Conservation (phyloP, 2,888 invertebrate genomes). For the Rhamphomyia laevipes region DNA sequence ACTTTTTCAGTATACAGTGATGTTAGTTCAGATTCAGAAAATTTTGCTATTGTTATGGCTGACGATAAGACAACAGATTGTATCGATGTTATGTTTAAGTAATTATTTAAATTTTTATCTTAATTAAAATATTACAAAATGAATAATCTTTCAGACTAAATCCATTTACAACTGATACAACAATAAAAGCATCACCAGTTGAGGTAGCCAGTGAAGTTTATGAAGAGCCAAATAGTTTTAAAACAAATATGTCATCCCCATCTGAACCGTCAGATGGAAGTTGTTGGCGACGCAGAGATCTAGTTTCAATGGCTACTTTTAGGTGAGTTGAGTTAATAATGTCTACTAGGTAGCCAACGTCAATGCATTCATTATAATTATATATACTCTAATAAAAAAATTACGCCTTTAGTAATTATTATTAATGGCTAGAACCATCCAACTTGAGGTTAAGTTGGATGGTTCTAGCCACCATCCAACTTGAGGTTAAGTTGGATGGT, state of each 20-base stretch:
- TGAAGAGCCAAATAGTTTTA: conserved; percentile 47
- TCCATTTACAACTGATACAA: conserved; percentile 41
- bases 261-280: conserved; percentile 74
- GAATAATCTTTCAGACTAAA: conserved; percentile 25
- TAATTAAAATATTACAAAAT: not conserved
- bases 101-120: not conserved
- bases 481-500: too few relatives aligned
- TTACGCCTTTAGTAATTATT: too few relatives aligned
- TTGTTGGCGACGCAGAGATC: conserved; percentile 64
- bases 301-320: conserved; percentile 47
- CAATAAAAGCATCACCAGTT: conserved; percentile 40
- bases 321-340: too few relatives aligned
- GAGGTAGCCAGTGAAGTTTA: conserved; percentile 79
- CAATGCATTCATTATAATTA: too few relatives aligned
- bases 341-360: too few relatives aligned
- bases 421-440: too few relatives aligned
- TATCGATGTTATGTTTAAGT: conserved; percentile 58
- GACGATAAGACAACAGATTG: conserved; percentile 53
- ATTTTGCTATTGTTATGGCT: conserved; percentile 63
- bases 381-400: too few relatives aligned
- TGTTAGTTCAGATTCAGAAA: conserved; percentile 78
- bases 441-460: too few relatives aligned
- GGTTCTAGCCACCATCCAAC: too few relatives aligned
- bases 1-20: conserved; percentile 67
- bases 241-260: conserved; percentile 59